These are phyloP conservation scores for Bellardia bayeri DNA, from an alignment of 2,888 invertebrate species.

Conservation along the genomic window DNA sequence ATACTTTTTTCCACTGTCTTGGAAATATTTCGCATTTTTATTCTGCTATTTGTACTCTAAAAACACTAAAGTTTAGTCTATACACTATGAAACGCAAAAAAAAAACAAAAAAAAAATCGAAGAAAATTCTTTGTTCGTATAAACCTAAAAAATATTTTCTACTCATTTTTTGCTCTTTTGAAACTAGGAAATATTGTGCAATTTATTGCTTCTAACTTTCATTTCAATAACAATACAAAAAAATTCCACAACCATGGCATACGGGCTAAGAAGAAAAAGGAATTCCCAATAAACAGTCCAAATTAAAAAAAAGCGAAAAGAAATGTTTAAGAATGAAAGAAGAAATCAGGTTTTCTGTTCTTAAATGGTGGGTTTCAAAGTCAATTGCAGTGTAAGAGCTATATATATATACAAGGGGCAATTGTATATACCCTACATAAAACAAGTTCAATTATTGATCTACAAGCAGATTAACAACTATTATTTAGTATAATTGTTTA, in stretches of 20 bases:
- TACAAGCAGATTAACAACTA: too few relatives aligned
- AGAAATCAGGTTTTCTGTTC: not conserved
- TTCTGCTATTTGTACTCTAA: conserved; percentile 7
- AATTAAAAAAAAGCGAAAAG: not conserved
- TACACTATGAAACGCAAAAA: not conserved
- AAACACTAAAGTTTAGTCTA: conserved; percentile 36
- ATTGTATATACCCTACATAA: not conserved
- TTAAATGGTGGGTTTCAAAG: not conserved
- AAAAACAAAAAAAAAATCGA: not conserved
- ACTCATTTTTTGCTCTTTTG: not conserved
- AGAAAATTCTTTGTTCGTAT: not conserved
- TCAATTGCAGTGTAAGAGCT: not conserved
- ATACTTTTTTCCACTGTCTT: not conserved
- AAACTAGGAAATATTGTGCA: conserved; percentile 41
- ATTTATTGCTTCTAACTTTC: conserved; percentile 51
- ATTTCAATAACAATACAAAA: not conserved
- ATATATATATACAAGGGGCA: not conserved
- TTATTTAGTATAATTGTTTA: too few relatives aligned
- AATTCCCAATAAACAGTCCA: not conserved
- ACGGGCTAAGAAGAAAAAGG: not conserved
- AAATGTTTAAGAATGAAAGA: not conserved
- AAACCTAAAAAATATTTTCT: conserved; percentile 16
- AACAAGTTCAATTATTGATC: too few relatives aligned
- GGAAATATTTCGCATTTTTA: not conserved
- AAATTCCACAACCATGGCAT: not conserved